Percentiles rank a stretch among this genome's conserved stretches.
phyloP scores from a whole-genome alignment of 2,797 vertebrate genomes.

The Diceros bicornis region DNA sequence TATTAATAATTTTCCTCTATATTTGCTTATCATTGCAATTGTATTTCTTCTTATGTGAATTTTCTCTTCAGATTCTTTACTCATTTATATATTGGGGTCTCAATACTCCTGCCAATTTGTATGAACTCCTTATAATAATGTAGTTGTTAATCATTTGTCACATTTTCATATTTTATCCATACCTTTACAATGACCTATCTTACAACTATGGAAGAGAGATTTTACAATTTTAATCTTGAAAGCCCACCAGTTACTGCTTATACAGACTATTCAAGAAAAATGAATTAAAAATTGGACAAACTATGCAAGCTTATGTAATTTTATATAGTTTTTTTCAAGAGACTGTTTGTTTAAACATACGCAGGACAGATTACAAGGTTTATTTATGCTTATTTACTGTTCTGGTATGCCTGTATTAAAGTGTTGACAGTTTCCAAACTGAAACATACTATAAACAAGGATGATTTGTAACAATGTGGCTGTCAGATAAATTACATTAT shows the following conservation, averaged over 20 bases:
- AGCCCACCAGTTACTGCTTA: not conserved
- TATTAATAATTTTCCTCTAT: not conserved
- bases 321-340: constrained; percentile 17
- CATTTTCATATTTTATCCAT: constrained; percentile 12
- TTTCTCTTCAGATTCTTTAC: not conserved
- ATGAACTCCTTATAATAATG: not conserved
- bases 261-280: constrained; percentile 32
- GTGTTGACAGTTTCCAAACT: not conserved
- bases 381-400: not conserved
- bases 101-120: not conserved
- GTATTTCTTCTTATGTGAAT: not conserved
- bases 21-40: not conserved
- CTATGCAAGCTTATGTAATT: not conserved
- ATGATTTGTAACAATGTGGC: not conserved
- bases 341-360: constrained; percentile 5
- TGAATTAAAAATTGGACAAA: constrained; percentile 20
- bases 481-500: constrained; percentile 15
- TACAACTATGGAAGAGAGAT: not conserved
- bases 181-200: constrained; percentile 7
- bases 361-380: not conserved
- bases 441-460: not conserved
- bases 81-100: not conserved
- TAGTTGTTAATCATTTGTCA: constrained; percentile 14
- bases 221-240: not conserved
- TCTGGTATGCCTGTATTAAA: not conserved